Evolutionary conservation across 2,113 vertebrate genomes (phyloP).

Genomic region (Alethe castanea): DNA sequence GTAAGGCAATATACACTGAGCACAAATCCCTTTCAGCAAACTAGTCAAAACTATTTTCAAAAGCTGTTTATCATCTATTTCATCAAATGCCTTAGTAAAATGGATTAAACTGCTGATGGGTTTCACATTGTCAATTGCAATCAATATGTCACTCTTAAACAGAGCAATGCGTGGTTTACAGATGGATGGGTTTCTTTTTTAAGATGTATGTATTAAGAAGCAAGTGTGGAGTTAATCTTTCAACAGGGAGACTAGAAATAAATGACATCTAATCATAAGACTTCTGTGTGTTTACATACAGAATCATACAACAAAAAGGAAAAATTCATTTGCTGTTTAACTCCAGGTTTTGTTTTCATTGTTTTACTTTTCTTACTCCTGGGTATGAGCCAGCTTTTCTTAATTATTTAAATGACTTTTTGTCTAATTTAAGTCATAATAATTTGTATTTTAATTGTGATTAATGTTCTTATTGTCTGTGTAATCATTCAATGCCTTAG

Average conservation of each 20-base stretch:
- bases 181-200: conserved; percentile 10
- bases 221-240: conserved; percentile 22
- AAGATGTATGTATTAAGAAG: conserved; percentile 34
- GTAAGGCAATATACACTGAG: neutral
- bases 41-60: conserved; percentile 32
- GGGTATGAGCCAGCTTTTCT: neutral
- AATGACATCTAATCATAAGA: conserved; percentile 45
- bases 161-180: neutral
- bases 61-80: conserved; percentile 42
- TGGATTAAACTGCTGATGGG: conserved; percentile 14
- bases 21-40: conserved; percentile 23
- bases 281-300: conserved; percentile 26
- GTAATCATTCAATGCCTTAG: neutral
- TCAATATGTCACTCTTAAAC: conserved; percentile 7
- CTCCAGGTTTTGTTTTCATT: conserved; percentile 13
- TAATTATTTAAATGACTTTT: conserved; percentile 40
- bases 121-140: conserved; percentile 25
- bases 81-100: conserved; percentile 10
- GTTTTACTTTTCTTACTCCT: neutral
- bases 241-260: conserved; percentile 33
- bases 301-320: conserved; percentile 13
- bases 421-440: conserved; percentile 28
- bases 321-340: conserved; percentile 13
- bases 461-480: neutral
- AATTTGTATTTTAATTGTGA: conserved; percentile 20